Base-by-base conservation (phyloP, 2,797 vertebrate genomes). In the Brachyrhaphis roseni region DNA sequence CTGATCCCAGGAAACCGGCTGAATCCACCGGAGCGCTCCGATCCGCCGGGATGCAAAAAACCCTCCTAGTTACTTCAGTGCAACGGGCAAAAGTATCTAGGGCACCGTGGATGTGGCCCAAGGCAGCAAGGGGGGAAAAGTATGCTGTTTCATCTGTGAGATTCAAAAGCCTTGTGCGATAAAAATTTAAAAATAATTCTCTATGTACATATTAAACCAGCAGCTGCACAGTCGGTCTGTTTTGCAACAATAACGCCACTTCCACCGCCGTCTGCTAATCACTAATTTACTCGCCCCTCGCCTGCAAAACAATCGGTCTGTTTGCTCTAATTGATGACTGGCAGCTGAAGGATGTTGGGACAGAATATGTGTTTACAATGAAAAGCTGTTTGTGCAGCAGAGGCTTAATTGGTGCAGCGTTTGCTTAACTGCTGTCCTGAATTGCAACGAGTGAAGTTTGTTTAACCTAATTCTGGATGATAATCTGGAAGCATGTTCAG, bases 151-250 rank as follows among this genome's bases (percentile, higher is more conserved):
- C 89, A 92, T 93, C 85, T 91, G 79, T 26, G 71, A 77, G 59
- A 88, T 86, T 93, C 89, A 90, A 93, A 95, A 90, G 90, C 84
- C 86, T 80, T 75, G 80, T 57, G 84, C 78, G 77, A 92, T 91
- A 83, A 93, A 91, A 90, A 79, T 89, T 90, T 86, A 76, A 93
- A 89, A 86, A 72, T 87, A 41, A 90, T 93, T 91, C 86, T 78
- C 86, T 80, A 90, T 91, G 83, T 90, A 83, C 88, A 92, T 90
- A 91, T 91, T 90, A 91, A 92, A 91, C 88, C 78, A 80, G 59
- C 85, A 83, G 86, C 75, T 82, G 84, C 84, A 85, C 74, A 90
- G 85, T 76, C 81, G 15, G 57, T 73, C 73, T 86, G 57, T 82
- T 79, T 78, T 59, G 7, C 75, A 55, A 64, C 82, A 62, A 53